Evolutionary conservation across 1,140 invertebrate genomes (phyloP), one percentile per base, ranked within the genome.

Genomic region (Araneus ventricosus): DNA sequence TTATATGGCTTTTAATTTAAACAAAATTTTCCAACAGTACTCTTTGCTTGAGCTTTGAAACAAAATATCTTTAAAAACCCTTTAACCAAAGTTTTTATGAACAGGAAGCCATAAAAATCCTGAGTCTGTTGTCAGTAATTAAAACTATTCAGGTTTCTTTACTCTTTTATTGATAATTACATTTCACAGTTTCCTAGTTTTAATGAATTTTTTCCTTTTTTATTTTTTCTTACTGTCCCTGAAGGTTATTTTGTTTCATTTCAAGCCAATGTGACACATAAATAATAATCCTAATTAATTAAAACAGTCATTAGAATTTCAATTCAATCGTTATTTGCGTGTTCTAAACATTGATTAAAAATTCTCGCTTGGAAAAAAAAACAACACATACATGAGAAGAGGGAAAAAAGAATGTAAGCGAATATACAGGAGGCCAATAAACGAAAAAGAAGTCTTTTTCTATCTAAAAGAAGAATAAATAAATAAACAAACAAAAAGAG

Each of bases 211-310:
- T 75, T 75, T 75, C 34, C 8, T 17, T 30, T 34, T 75, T n/a
- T n/a, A n/a, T n/a, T n/a, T 52, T 52, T 52, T 1, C 10, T 17
- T 52, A 17, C 41, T 45, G 41, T 52, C 10, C 45, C 8, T 37
- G 22, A 75, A 75, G 34, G 17, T 6, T 75, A 75, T 75, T 75
- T 34, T 34, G 30, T 37, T 37, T 75, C 30, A 37, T 75, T 34
- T 37, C 14, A 14, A 37, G 14, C n/a, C 20, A 63, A 1, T n/a
- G 59, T 61, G 24, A 24, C 20, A 34, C 34, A 75, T 34, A 75
- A 34, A 75, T 75, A 75, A 75, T 75, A 75, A 75, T 20, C 70
- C 70, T 75, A 75, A 75, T 75, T 75, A 75, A 75, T 75, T 75
- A 75, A 75, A 75, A 75, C 34, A 17, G 17, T 34, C 34, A 75